A percentile compares a stretch with the other conserved stretches of the same genome.
phyloP scores from a whole-genome alignment of 2,113 vertebrate species.

The Rhodinocichla rosea region DNA sequence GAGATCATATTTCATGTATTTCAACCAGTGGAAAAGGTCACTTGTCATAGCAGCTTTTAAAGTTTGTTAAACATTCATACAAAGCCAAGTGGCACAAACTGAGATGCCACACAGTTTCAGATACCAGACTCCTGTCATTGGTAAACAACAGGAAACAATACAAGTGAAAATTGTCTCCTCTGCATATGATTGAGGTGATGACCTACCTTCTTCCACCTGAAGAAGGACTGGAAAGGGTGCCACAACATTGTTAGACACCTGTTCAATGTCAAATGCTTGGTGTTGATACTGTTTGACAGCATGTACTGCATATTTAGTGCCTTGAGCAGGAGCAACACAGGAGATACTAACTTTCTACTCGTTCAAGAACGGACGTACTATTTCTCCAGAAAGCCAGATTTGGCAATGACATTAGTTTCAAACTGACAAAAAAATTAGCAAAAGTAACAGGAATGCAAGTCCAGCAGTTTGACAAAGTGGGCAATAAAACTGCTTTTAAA shows the following conservation, averaged over 20 bases:
- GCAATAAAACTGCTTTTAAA: neutral
- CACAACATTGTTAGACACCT: neutral
- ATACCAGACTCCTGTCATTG: neutral
- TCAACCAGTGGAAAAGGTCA: neutral
- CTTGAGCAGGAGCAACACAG: neutral
- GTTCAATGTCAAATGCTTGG: slow-evolving; percentile 12
- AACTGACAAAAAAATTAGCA: neutral
- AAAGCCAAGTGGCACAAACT: neutral
- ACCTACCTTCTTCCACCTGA: slow-evolving; percentile 16
- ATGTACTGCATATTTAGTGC: neutral
- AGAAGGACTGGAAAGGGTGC: neutral
- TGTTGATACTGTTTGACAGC: neutral
- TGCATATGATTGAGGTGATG: slow-evolving; percentile 23
- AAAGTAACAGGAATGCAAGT: neutral
- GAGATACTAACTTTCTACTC: neutral
- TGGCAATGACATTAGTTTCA: neutral
- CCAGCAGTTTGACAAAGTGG: neutral
- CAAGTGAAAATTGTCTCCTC: neutral
- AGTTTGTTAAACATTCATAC: neutral
- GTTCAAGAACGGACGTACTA: neutral
- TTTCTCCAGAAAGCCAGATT: neutral
- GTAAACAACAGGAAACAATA: slow-evolving; percentile 34
- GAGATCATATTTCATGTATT: neutral
- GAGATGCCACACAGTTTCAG: neutral
- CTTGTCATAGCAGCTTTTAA: neutral